A percentile compares a stretch with the other conserved stretches of the same genome.
Conservation (phyloP, 2,797 vertebrate genomes). For the Lagorchestes hirsutus region DNA sequence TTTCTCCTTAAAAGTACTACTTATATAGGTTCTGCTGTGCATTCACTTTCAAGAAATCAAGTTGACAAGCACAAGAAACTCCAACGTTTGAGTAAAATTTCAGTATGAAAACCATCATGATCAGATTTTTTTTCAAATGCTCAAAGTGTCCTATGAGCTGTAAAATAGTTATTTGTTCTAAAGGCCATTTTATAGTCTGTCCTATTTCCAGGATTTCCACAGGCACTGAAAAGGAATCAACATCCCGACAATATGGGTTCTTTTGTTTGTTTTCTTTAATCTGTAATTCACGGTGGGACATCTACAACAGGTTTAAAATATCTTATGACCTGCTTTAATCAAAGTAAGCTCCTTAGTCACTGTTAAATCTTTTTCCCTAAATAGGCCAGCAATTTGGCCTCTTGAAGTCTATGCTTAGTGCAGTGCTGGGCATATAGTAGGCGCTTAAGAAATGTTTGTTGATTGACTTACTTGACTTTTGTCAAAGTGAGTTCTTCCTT, state of each 20-base stretch:
- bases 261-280: constrained; percentile 24
- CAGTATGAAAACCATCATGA: constrained; percentile 49
- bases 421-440: neutral
- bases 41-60: constrained; percentile 63
- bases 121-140: neutral
- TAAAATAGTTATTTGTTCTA: constrained; percentile 66
- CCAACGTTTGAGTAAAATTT: constrained; percentile 65
- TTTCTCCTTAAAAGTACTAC: constrained; percentile 33
- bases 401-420: neutral
- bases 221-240: constrained; percentile 20
- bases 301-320: constrained; percentile 49
- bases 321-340: constrained; percentile 26
- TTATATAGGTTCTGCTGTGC: constrained; percentile 55
- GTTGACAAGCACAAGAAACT: constrained; percentile 66
- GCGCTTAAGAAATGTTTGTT: neutral
- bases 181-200: constrained; percentile 19
- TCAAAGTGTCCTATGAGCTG: constrained; percentile 45
- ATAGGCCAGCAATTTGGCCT: constrained; percentile 1
- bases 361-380: constrained; percentile 34
- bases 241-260: neutral
- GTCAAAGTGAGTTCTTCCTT: neutral
- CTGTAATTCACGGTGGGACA: constrained; percentile 17
- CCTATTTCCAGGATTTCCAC: neutral
- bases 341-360: constrained; percentile 29
- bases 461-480: constrained; percentile 7